Conservation (phyloP, 1,140 invertebrate species). For the Pristionchus pacificus region DNA sequence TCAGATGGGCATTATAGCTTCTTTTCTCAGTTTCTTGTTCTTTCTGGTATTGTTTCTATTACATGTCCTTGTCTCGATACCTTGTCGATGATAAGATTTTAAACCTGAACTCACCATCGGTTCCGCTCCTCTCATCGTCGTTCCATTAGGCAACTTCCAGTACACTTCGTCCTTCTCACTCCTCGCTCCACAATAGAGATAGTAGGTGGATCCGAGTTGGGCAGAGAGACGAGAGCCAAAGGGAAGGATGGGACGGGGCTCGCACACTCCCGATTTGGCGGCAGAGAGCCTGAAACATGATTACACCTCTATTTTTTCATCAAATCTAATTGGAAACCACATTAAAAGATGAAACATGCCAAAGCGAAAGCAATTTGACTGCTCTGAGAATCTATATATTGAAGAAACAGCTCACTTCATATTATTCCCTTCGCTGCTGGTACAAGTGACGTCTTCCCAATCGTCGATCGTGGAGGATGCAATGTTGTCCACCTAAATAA, state of each 20-base stretch:
- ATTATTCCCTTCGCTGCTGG: not conserved
- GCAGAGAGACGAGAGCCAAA: not conserved
- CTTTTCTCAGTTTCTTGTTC: not conserved
- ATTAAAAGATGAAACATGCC: no score
- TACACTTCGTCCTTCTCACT: conserved; percentile 8
- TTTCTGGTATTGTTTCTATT: no score
- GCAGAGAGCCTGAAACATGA: not conserved
- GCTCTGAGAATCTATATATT: no score
- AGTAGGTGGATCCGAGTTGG: not conserved
- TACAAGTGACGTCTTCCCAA: conserved; percentile 8
- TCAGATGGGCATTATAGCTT: conserved; percentile 1
- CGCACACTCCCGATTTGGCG: not conserved
- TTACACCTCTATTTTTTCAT: no score
- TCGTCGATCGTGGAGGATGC: conserved; percentile 11
- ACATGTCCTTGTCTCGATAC: no score
- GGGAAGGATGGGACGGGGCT: not conserved
- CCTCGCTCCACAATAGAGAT: not conserved
- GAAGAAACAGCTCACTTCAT: conserved; percentile 7
- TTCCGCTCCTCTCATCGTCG: not conserved
- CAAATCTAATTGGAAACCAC: no score
- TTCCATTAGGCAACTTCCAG: conserved; percentile 8
- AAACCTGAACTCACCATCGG: no score
- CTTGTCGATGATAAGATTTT: not conserved
- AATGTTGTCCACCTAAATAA: no score
- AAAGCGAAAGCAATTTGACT: no score